A percentile compares a stretch with the other conserved stretches of the same genome.
Conservation (phyloP, 2,888 invertebrate genomes). For the Anorthoa munda region DNA sequence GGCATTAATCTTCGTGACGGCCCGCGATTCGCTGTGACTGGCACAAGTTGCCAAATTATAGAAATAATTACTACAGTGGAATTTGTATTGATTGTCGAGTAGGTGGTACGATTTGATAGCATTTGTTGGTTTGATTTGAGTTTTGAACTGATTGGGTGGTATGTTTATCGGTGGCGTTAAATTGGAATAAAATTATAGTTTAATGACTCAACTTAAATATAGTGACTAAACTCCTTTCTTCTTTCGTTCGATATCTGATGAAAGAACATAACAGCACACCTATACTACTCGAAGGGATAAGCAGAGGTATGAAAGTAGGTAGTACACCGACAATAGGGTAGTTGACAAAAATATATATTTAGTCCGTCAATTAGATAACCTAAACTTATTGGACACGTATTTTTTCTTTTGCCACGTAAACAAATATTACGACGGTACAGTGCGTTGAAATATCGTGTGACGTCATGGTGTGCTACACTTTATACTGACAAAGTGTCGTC, state of each 20-base stretch:
- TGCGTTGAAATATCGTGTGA: too few relatives aligned
- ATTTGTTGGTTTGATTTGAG: conserved; percentile 30
- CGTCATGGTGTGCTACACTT: too few relatives aligned
- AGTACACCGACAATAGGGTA: too few relatives aligned
- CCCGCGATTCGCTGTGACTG: conserved; percentile 82
- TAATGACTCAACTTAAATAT: background rate
- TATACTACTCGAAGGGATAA: background rate
- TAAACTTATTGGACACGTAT: too few relatives aligned
- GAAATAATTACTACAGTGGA: conserved; percentile 76
- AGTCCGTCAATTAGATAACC: too few relatives aligned
- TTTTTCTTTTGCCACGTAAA: too few relatives aligned
- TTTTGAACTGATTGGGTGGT: conserved; percentile 17
- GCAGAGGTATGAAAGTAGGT: background rate
- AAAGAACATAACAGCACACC: background rate
- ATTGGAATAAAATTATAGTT: background rate
- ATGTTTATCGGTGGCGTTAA: background rate
- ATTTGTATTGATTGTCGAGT: conserved; percentile 61
- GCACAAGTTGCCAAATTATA: conserved; percentile 82
- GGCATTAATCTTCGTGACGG: conserved; percentile 86
- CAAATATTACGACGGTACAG: too few relatives aligned
- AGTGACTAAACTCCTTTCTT: too few relatives aligned
- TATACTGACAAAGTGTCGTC: too few relatives aligned
- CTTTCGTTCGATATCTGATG: too few relatives aligned
- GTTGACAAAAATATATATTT: too few relatives aligned
- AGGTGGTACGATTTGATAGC: conserved; percentile 19